Evolutionary conservation across 2,113 vertebrate species (phyloP).

Genomic region (Chascanopsetta lugubris): DNA sequence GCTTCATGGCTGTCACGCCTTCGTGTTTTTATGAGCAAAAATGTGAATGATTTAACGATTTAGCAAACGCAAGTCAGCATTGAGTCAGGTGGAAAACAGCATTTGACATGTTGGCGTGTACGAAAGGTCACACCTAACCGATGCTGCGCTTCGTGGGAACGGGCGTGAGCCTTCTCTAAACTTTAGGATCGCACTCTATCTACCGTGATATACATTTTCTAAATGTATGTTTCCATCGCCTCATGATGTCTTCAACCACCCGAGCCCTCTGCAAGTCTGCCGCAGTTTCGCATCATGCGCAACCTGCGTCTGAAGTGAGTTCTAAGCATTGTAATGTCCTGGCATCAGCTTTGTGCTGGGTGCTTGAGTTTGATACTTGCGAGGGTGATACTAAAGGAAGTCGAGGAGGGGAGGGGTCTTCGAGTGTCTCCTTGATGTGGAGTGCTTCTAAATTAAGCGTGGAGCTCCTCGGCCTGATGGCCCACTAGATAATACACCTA

Average conservation of each 20-base stretch:
- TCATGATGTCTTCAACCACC: too few species aligned
- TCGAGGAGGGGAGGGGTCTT: conserved; percentile 64
- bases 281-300: too few species aligned
- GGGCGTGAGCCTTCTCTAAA: too few species aligned
- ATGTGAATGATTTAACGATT: too few species aligned
- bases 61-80: too few species aligned
- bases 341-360: conserved; percentile 13
- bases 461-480: conserved; percentile 38
- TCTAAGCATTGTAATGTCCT: conserved; percentile 8
- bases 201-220: too few species aligned
- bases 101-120: background rate
- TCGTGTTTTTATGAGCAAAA: background rate
- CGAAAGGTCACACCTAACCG: background rate
- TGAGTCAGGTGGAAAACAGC: background rate
- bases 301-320: conserved; percentile 16
- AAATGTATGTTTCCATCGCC: too few species aligned
- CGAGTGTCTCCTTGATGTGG: conserved; percentile 72
- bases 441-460: conserved; percentile 75
- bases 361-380: conserved; percentile 36
- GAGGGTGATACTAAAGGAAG: conserved; percentile 66
- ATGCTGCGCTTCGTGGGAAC: background rate
- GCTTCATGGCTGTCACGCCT: background rate
- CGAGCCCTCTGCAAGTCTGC: too few species aligned
- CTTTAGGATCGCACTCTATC: too few species aligned
- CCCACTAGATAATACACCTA: conserved; percentile 52